Evolutionary conservation across 2,797 vertebrate species (phyloP).

Genomic region (Gila robusta): DNA sequence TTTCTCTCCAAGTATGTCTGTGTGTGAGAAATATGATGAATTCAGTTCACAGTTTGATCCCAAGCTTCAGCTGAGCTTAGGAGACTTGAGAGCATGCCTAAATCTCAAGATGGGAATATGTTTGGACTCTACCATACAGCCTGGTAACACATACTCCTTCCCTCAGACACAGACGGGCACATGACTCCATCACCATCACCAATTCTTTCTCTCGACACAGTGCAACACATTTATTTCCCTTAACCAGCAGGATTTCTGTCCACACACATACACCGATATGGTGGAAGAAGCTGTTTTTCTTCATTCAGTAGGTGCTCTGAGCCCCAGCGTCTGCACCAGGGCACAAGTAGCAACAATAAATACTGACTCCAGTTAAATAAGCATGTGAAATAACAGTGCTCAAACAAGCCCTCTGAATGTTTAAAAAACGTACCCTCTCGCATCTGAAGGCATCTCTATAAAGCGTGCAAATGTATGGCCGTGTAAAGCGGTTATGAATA

Average conservation of each 20-base stretch:
- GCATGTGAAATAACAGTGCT: constrained; percentile 34
- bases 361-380: constrained; percentile 33
- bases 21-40: constrained; percentile 46
- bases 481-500: constrained; percentile 48
- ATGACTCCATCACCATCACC: background rate
- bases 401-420: constrained; percentile 34
- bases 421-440: constrained; percentile 30
- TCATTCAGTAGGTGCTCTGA: constrained; percentile 36
- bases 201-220: constrained; percentile 3
- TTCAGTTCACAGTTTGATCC: constrained; percentile 53
- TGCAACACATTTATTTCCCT: constrained; percentile 24
- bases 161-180: background rate
- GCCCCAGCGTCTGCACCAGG: background rate
- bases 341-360: constrained; percentile 35
- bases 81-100: constrained; percentile 30
- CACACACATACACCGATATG: background rate
- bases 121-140: constrained; percentile 1
- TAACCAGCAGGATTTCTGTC: constrained; percentile 18
- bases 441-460: constrained; percentile 38
- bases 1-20: background rate
- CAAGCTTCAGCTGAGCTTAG: constrained; percentile 47
- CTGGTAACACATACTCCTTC: background rate
- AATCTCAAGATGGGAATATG: constrained; percentile 30
- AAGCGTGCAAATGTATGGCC: constrained; percentile 34
- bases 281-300: constrained; percentile 38